Base-by-base conservation (phyloP, 2,888 invertebrate genomes). In the Drosophila greeni region DNA sequence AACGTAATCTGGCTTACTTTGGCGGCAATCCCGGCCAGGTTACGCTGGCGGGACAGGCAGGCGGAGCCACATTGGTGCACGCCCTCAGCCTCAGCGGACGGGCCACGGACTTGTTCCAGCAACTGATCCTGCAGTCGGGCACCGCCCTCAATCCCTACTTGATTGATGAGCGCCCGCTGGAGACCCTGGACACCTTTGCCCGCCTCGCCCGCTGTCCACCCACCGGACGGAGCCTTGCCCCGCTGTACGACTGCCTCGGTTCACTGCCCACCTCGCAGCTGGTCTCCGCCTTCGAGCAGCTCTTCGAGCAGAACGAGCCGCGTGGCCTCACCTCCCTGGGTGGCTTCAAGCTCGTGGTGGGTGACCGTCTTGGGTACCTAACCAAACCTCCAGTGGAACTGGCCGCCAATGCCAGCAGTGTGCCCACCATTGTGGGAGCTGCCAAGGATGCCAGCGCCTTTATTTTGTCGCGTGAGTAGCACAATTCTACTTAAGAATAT, bases 1-100 rank as follows among this genome's bases (percentile, higher is more conserved):
- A 89, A 16, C 85, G 87, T 16, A 84, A 91, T 75, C 90, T 91
- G 16, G 75, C 67, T 3, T 66, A 82, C 37, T 91, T 91, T 68
- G 90, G 91, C 29, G 91, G 91, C 2, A 87, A 90, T 74, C 84
- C 90, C 6, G 73, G 78, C 7, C 82, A 84, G 33, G 88, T 91
- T 0, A 91, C 91, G 0, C 74, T 91, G 4, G 87, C 90, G 43
- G 91, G 91, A 2, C 91, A 91, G 74, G 90, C 91, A 23, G 90
- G 90, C 43, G 90, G 91, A 2, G 90, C 89, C 3, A 88, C 88
- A 0, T 87, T 91, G 29, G 90, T 89, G 0, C 89, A 90, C 20
- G 87, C 90, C 1, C 84, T 91, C 31, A 86, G 89, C 59, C 73
- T 89, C 12, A 90, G 89, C 72, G 89, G 89, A 9, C 84, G 88